Conservation (phyloP, 2,888 invertebrate species). For the Plusia festucae region DNA sequence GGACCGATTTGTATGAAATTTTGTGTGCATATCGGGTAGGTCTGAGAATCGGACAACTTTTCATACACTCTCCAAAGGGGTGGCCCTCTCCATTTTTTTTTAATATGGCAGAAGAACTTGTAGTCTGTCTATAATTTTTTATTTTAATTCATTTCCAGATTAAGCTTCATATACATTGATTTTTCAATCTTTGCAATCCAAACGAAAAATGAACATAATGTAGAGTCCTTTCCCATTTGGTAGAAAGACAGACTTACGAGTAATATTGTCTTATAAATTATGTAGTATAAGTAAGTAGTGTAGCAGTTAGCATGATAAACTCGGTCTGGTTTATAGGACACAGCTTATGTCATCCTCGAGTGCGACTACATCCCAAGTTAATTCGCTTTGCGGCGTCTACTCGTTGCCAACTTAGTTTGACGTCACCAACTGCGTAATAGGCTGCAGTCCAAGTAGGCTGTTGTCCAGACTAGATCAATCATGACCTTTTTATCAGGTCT, state of each 20-base stretch:
- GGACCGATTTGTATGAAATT: no score
- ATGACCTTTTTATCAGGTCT: conserved; percentile 46
- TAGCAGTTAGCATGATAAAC: conserved; percentile 39
- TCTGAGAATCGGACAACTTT: no score
- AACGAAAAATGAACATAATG: background rate
- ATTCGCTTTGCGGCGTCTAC: conserved; percentile 66
- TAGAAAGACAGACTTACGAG: conserved; percentile 11
- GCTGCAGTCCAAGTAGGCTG: conserved; percentile 70
- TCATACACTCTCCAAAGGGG: no score
- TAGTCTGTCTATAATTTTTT: no score
- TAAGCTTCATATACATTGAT: no score
- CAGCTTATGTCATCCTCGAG: conserved; percentile 59
- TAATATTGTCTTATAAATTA: conserved; percentile 22
- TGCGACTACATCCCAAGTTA: conserved; percentile 61
- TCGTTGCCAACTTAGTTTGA: conserved; percentile 71
- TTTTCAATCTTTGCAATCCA: no score
- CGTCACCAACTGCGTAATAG: conserved; percentile 74
- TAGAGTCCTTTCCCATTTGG: conserved; percentile 13
- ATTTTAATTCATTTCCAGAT: no score
- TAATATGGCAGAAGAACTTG: no score
- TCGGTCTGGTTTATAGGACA: conserved; percentile 38
- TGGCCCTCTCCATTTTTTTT: no score
- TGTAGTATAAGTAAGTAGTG: conserved; percentile 17
- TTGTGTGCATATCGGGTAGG: no score
- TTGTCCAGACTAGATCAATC: conserved; percentile 58